phyloP scores from a whole-genome alignment of 2,113 vertebrate species.

The Gadus macrocephalus region DNA sequence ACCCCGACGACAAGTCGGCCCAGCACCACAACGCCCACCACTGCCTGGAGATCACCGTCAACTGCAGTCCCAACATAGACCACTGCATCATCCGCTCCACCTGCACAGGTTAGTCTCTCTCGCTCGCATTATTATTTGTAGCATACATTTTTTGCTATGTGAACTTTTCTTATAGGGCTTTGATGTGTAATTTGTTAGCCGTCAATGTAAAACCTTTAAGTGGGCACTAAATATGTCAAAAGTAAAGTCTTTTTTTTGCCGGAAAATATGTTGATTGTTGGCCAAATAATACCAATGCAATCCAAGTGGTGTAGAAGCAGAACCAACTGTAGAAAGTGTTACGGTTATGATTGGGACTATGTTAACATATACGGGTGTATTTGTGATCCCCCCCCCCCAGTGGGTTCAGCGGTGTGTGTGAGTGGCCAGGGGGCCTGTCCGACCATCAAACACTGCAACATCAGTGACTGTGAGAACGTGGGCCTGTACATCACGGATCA shows the following conservation, averaged over 20 bases:
- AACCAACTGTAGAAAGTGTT: not conserved
- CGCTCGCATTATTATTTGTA: not conserved
- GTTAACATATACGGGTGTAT: not conserved
- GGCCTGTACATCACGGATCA: conserved; percentile 99
- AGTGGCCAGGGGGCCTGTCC: conserved; percentile 98
- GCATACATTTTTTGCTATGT: too few species aligned
- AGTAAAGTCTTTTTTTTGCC: too few species aligned
- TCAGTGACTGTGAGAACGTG: conserved; percentile 99
- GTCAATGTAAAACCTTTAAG: too few species aligned
- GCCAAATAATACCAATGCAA: too few species aligned
- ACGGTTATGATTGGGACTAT: not conserved
- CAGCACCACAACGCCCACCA: conserved; percentile 99
- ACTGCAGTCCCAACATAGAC: conserved; percentile 98
- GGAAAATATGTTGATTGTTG: too few species aligned
- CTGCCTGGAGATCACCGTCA: conserved; percentile 99
- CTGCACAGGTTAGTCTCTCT: conserved; percentile 82
- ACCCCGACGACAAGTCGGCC: conserved; percentile 98
- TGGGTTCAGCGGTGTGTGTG: conserved; percentile 97
- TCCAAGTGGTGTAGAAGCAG: too few species aligned
- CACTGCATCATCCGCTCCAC: conserved; percentile 99
- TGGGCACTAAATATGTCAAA: too few species aligned
- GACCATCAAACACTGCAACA: conserved; percentile 99
- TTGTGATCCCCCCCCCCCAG: conserved; percentile 63
- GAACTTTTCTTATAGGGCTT: too few species aligned
- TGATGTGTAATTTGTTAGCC: too few species aligned